Evolutionary conservation across 2,113 vertebrate species (phyloP), one percentile per base, ranked within the genome.

Genomic region (Elephantulus edwardii): DNA sequence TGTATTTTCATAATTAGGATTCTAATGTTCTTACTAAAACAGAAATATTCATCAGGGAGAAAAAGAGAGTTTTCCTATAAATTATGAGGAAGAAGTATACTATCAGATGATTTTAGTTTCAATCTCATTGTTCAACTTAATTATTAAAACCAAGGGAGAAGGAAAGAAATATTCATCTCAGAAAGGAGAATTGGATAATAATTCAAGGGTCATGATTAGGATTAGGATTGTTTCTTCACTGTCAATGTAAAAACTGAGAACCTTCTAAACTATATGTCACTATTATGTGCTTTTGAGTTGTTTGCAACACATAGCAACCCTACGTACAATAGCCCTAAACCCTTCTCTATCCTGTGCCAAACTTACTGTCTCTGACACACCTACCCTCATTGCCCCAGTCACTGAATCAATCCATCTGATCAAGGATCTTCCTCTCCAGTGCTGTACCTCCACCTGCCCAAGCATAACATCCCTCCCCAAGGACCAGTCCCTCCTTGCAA

Each of bases 21-120:
- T 5, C 6, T 77, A 83, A 74, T 50, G 77, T 80, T 90, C 64
- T 72, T 44, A 58, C 19, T 38, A 83, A 11, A 70, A 1, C 81
- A 6, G n/a, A 44, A 54, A 10, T 71, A 22, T 7, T 88, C 20
- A 87, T 42, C 12, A 79, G 81, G 35, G 16, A 83, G 20, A 91
- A 64, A 66, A 68, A 17, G 56, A 9, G 6, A 70, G 60, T 62
- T 60, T 78, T 86, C 2, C 88, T 42, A 42, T 17, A 19, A 80
- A 28, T 6, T 35, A 68, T 60, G 5, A 62, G 20, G 38, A 74
- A 2, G 16, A 71, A 52, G 10, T 30, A 0, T 1, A 84, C 52
- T 87, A 83, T n/a, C 26, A 83, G 30, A 44, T 38, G n/a, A 90
- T n/a, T 90, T 72, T 82, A 82, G 10, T 68, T 78, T 44, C 11